Base-by-base conservation (phyloP, 2,797 vertebrate species). In the Sebastes wilsoni region DNA sequence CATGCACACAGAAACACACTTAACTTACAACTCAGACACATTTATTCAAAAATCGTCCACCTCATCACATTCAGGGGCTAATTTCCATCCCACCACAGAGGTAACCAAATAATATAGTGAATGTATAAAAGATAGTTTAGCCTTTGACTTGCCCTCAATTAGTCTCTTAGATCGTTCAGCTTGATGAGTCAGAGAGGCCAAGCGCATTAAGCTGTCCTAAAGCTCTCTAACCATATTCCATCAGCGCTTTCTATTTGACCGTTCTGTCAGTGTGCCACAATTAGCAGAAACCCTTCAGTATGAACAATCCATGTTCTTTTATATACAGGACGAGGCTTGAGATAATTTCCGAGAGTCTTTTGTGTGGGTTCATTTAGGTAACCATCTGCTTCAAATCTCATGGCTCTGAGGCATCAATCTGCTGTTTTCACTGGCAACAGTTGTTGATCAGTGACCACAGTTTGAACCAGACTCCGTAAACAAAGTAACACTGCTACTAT, bases 61-160 rank as follows among this genome's bases (percentile, higher is more conserved):
- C 38, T 59, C 58, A 72, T 87, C 75, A 64, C 59, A 77, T 80
- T 54, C 10, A 4, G 66, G 25, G 36, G 65, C 65, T 79, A 74
- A 93, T 93, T 93, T 87, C 59, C 83, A 89, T 85, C 61, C 55
- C 28, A 66, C 80, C 72, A 49, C 66, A 72, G 70, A 84, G 81
- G 85, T 81, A 86, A 77, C 67, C 74, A 76, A 88, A 85, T 88
- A 85, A 91, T 82, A 82, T 71, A 82, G 80, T 62, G 64, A 60
- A 54, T 81, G 77, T 79, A 87, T 23, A 83, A 90, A 90, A 85
- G 88, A 87, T 84, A 87, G 83, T 90, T 92, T 90, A 92, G 91
- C 90, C 92, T 91, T 86, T 88, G 68, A 87, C 85, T 89, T 90
- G 88, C 80, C 92, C 92, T 92, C 90, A 89, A 88, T 92, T 91